phyloP scores from a whole-genome alignment of 2,113 vertebrate genomes.

The Ancistrus triradiatus region DNA sequence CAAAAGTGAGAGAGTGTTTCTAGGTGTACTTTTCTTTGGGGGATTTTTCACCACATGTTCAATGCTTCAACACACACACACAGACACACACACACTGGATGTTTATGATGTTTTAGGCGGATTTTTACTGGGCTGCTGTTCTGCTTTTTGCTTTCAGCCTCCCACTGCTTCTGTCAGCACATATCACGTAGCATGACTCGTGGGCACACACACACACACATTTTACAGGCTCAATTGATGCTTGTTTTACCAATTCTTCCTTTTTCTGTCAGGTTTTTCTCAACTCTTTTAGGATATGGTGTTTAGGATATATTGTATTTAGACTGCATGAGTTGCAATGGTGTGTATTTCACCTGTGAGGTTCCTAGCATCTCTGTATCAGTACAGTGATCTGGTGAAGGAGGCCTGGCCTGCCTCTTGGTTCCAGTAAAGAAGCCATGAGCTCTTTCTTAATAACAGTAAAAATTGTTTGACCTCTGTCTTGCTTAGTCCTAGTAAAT shows the following conservation, averaged over 20 bases:
- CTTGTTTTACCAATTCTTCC: slow-evolving; percentile 3
- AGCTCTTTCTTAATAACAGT: too few relatives aligned
- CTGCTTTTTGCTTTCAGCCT: slow-evolving; percentile 23
- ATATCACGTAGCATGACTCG: neutral
- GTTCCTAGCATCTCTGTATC: too few relatives aligned
- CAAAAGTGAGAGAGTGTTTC: neutral
- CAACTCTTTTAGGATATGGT: neutral
- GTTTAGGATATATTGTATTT: neutral
- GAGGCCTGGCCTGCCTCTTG: too few relatives aligned
- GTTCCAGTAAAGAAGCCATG: too few relatives aligned
- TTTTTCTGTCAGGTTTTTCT: neutral
- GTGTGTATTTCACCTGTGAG: too few relatives aligned
- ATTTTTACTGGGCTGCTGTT: slow-evolving; percentile 62
- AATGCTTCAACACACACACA: slow-evolving; percentile 34
- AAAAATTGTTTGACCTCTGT: too few relatives aligned
- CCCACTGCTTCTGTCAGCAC: slow-evolving; percentile 21
- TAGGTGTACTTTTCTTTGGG: slow-evolving; percentile 50
- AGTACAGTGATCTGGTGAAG: too few relatives aligned
- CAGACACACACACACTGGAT: slow-evolving; percentile 44
- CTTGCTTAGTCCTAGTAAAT: too few relatives aligned
- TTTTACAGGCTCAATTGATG: neutral
- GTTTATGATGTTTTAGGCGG: slow-evolving; percentile 53
- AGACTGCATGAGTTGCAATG: too few relatives aligned
- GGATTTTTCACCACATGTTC: slow-evolving; percentile 56
- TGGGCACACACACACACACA: neutral